Evolutionary conservation across 2,113 vertebrate species (phyloP), one percentile per base, ranked within the genome.

Genomic region (Globicephala melas): DNA sequence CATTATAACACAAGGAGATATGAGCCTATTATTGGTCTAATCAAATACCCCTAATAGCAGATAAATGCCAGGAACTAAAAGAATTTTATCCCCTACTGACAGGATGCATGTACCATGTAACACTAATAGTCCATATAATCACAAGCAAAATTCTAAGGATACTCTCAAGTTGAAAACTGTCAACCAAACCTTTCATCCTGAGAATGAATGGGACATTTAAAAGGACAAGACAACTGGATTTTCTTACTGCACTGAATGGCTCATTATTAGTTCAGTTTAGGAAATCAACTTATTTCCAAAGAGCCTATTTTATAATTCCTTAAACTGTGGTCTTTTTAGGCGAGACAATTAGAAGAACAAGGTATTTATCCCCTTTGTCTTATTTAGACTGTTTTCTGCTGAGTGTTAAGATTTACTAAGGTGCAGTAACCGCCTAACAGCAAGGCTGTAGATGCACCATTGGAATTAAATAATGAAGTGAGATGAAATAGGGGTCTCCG

Each of bases 11-110:
- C 21, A 73, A 89, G 53, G 11, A 77, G 13, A 74, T 62, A 41
- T 5, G 36, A 81, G 14, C 26, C 60, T 41, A 65, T 36, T 67
- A 23, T 50, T 79, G 1, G 3, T 50, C 31, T 89, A 89, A 85
- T 50, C 67, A 79, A 83, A 82, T 86, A 92, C 14, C 14, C 5
- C 50, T 89, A n/a, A 89, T 31, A 73, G 12, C 38, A 81, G 26
- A 91, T 73, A 91, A 91, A 92, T 63, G 25, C 31, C 28, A 94
- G 67, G 6, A 90, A 65, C 55, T 84, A 70, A 76, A 97, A 83
- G 10, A 92, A 95, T 83, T 83, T 3, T 60, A 79, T 38, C 23
- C 31, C 11, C 31, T 81, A 83, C 38, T 60, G 21, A 91, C 10
- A 68, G n/a, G 83, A 55, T 63, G 28, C 3, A 15, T 8, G 5